These are phyloP conservation scores for Upupa epops DNA, from an alignment of 2,113 vertebrate genomes.

Conservation along the genomic window DNA sequence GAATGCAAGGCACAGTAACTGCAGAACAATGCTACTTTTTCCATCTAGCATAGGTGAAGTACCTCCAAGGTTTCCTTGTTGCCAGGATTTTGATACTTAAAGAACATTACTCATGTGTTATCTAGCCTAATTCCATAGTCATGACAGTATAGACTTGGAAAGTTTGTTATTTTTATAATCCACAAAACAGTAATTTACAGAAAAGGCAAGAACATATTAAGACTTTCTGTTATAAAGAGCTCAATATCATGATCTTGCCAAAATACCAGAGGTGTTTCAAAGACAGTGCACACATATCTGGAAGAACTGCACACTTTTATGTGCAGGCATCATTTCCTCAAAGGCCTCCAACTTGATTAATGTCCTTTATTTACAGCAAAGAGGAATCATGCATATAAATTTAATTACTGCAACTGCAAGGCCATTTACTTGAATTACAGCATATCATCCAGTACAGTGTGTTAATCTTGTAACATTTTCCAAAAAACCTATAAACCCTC, in stretches of 20 bases:
- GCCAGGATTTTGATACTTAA: not conserved
- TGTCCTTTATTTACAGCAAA: not conserved
- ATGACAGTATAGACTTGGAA: not conserved
- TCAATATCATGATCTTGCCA: not conserved
- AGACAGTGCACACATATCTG: not conserved
- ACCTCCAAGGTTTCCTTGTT: not conserved
- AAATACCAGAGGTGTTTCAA: not conserved
- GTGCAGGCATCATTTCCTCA: not conserved
- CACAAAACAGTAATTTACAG: not conserved
- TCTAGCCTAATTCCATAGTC: not conserved
- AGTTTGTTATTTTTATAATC: not conserved
- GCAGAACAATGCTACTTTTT: not conserved
- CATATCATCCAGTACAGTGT: not conserved
- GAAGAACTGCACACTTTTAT: not conserved
- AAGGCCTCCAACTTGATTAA: not conserved
- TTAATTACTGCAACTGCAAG: not conserved
- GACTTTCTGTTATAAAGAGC: not conserved
- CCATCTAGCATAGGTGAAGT: not conserved
- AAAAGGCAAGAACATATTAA: not conserved
- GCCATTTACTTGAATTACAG: not conserved
- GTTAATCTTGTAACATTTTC: not conserved
- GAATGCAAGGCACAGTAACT: not conserved
- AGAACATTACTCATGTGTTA: not conserved
- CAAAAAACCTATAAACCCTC: not conserved
- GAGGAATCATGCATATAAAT: not conserved